These are phyloP conservation scores for western clawed frog (Xenopus tropicalis) DNA, from an alignment of 2,113 vertebrate species.

Conservation along the genomic window DNA sequence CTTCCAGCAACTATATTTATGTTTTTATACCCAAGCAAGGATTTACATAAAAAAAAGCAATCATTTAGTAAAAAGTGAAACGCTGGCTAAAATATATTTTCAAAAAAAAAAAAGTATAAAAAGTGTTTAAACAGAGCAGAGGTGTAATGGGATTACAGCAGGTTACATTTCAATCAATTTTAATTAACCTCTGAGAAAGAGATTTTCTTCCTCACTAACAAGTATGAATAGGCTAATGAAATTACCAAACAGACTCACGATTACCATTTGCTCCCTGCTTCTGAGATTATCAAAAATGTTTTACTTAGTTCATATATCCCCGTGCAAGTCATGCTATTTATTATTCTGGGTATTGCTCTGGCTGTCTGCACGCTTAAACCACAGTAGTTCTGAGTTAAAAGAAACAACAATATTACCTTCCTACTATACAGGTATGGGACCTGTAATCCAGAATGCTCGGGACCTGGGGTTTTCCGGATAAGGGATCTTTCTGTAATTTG, in stretches of 20 bases:
- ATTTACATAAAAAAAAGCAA: too few relatives aligned
- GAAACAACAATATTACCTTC: neutral
- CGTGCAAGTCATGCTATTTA: too few relatives aligned
- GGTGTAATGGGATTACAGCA: constrained; percentile 36
- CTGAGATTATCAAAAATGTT: constrained; percentile 22
- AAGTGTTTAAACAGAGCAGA: constrained; percentile 34
- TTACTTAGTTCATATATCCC: neutral
- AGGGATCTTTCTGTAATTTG: too few relatives aligned
- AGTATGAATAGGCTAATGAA: constrained; percentile 35
- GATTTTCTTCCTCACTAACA: constrained; percentile 17
- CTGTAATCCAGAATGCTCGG: too few relatives aligned
- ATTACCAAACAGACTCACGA: constrained; percentile 18
- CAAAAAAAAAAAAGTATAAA: constrained; percentile 1
- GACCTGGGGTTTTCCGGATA: too few relatives aligned
- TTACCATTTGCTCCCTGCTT: constrained; percentile 21
- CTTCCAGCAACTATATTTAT: too few relatives aligned
- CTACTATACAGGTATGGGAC: too few relatives aligned
- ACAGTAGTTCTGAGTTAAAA: neutral
- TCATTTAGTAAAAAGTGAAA: too few relatives aligned
- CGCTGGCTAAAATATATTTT: neutral
- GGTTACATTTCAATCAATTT: constrained; percentile 47
- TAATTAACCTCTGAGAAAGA: constrained; percentile 39
- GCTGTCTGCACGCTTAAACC: neutral
- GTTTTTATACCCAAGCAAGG: too few relatives aligned
- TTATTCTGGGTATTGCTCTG: too few relatives aligned